A percentile compares a stretch with the other conserved stretches of the same genome.
phyloP scores from a whole-genome alignment of 2,113 vertebrate species.

The Bujurquina vittata region DNA sequence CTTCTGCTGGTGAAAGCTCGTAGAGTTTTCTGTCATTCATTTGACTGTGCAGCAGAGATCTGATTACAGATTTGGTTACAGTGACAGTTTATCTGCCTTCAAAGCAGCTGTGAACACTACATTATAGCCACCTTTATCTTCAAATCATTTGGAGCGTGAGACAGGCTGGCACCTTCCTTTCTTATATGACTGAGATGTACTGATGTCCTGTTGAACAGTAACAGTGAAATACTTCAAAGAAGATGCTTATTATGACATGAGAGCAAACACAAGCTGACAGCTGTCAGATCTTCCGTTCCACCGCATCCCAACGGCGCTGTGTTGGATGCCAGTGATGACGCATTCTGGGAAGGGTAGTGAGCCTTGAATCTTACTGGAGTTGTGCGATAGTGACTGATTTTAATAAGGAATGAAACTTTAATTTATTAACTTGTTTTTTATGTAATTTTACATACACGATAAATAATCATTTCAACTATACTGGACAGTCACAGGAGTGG shows the following conservation, averaged over 20 bases:
- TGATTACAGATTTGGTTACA: neutral
- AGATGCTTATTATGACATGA: neutral
- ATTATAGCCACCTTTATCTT: neutral
- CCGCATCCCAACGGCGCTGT: too few species aligned
- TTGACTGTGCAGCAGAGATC: neutral
- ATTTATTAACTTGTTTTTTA: too few species aligned
- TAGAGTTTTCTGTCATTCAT: neutral
- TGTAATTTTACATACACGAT: too few species aligned
- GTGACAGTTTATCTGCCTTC: neutral
- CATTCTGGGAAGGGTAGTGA: neutral
- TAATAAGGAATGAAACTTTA: too few species aligned
- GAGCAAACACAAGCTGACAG: neutral
- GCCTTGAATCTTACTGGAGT: neutral
- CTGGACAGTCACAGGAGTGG: too few species aligned
- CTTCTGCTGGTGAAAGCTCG: neutral
- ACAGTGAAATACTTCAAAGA: neutral
- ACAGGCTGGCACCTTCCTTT: neutral
- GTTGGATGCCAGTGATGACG: too few species aligned
- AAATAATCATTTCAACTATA: too few species aligned
- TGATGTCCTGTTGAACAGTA: neutral
- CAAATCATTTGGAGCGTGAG: neutral
- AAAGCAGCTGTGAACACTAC: neutral
- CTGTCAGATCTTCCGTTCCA: neutral
- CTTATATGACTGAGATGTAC: neutral
- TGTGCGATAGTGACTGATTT: neutral